Percentiles rank a stretch among this genome's conserved stretches.
Evolutionary conservation across 2,113 vertebrate species (phyloP).

Genomic region (Hippocampus comes): DNA sequence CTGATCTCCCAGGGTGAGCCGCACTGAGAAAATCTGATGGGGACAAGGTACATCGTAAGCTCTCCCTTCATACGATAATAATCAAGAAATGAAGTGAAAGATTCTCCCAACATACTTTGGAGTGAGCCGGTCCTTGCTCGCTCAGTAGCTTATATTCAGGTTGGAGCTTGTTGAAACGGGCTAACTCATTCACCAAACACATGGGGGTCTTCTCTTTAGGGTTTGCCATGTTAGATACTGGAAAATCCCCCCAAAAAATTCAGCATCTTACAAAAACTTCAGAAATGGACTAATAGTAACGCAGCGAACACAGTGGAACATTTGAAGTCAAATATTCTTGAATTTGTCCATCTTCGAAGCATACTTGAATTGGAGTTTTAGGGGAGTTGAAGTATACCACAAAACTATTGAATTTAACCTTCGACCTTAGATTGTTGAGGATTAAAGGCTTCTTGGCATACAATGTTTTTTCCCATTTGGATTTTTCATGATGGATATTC

Average conservation of each 20-base stretch:
- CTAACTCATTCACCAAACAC: conserved; percentile 98
- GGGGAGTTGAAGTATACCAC: too few relatives aligned
- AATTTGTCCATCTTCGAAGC: too few relatives aligned
- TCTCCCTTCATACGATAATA: not conserved
- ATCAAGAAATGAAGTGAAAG: not conserved
- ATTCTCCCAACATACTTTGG: conserved; percentile 74
- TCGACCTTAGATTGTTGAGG: too few relatives aligned
- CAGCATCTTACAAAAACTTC: too few relatives aligned
- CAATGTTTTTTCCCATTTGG: too few relatives aligned
- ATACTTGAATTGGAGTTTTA: too few relatives aligned
- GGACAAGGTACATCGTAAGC: not conserved
- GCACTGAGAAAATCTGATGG: conserved; percentile 86
- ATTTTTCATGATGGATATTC: too few relatives aligned
- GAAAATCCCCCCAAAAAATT: conserved; percentile 29
- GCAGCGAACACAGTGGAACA: too few relatives aligned
- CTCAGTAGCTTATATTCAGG: conserved; percentile 90
- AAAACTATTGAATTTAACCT: too few relatives aligned
- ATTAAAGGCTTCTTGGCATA: too few relatives aligned
- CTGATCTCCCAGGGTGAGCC: conserved; percentile 89
- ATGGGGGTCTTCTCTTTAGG: conserved; percentile 98
- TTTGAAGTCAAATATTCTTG: too few relatives aligned
- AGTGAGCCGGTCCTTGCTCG: conserved; percentile 92
- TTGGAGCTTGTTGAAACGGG: conserved; percentile 95
- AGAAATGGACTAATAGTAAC: too few relatives aligned
- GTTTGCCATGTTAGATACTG: conserved; percentile 96